Base-by-base conservation (phyloP, 2,113 vertebrate genomes). In the Nothobranchius kuhntae region DNA sequence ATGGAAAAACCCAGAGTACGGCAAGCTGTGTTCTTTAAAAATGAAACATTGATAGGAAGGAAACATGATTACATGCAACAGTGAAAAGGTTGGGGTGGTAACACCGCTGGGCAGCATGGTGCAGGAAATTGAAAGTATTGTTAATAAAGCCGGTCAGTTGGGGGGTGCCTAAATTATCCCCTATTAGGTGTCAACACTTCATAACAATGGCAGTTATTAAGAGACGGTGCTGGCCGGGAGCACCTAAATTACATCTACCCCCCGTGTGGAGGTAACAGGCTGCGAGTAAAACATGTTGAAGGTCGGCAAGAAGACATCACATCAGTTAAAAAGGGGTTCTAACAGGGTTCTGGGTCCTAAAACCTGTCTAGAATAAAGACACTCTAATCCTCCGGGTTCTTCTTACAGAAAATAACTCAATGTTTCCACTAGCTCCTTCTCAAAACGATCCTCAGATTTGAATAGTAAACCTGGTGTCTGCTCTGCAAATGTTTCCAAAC, bases 201-300 rank as follows among this genome's bases (percentile, higher is more conserved):
- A 95, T 98, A 96, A 96, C 93, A 89, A 91, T 95, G 95, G 91
- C 96, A 93, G 95, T 98, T 98, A 99, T 98, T 98, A 98, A 98
- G 94, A 96, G 95, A 89, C 89, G 81, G 82, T 89, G 89, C 86
- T 94, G 94, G 93, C 95, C 93, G 73, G 91, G 88, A 93, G 93
- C 94, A 93, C 94, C 93, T 94, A 96, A 96, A 99, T 98, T 96
- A 91, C 94, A 96, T 98, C 95, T 95, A 86, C 77, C 63, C 84
- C 90, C 84, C 70, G 4, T 30, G 30, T 30, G 30, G 30, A 30
- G 30, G 30, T 30, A 30, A 30, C 30, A 21, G 1, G 21, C 21
- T 21, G 21, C 21, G 21, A 21, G 21, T 21, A 21, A 21, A 21
- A 21, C 21, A 30, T 30, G 30, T 30, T 30, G 4, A 30, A 30